Base-by-base conservation (phyloP, 2,797 vertebrate genomes). In the Bufotes viridis region DNA sequence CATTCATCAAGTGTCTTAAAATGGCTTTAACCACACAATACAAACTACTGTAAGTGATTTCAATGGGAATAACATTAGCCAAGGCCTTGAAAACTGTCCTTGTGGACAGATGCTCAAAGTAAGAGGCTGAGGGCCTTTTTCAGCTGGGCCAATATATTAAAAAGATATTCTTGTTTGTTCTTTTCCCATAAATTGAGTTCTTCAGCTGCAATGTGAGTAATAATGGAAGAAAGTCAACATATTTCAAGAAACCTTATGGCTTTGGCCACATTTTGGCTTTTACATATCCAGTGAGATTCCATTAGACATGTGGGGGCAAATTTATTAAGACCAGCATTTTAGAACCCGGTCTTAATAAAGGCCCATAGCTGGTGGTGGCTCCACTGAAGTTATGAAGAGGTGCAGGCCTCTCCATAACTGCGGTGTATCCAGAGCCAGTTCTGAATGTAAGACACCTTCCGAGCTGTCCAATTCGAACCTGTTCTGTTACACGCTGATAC, bases 1-100 rank as follows among this genome's bases (percentile, higher is more conserved):
- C 75, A 74, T 72, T 83, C 26, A 60, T 81, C 20, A 10, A 61
- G 70, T 49, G 20, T 13, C 51, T 26, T 51, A 78, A 76, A 75
- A n/a, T 2, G 13, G 57, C 57, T 51, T 11, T 15, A 51, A 75
- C 58, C 6, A 6, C 26, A 65, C 18, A 34, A 61, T 20, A 13
- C 42, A 13, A 80, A 29, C 20, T 65, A 42, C 3, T 42, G 42
- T 42, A 49, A 81, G 11, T 42, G 29, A 81, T 81, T 79, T 80
- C 26, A 61, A 61, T 42, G 26, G 18, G 0, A 15, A 58, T 60
- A 12, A 20, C 24, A 61, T 81, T 61, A 81, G 57, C 10, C 42
- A 61, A 81, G 57, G n/a, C 8, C 24, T 75, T n/a, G 42, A 75
- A 72, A 74, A 75, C 72, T 22, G 72, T 12, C 22, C 72, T 53